Conservation (phyloP, 2,888 invertebrate species). For the Parapristionchus giblindavisi region DNA sequence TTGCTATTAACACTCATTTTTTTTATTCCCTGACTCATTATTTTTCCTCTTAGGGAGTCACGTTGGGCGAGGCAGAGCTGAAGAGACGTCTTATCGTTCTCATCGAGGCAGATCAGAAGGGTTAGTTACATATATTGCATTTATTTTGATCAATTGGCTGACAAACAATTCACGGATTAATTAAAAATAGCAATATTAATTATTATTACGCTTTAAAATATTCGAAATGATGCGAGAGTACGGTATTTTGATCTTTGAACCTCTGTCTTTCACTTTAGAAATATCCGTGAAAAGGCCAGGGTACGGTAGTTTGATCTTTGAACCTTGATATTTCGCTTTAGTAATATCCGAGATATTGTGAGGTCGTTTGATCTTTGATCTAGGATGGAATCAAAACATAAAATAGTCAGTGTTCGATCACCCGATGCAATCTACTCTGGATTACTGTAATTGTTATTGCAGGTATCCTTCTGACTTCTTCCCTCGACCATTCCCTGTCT, state of each 20-base stretch:
- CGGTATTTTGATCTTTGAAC: not conserved
- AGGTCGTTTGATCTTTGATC: too few relatives aligned
- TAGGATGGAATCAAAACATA: too few relatives aligned
- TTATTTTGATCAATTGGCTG: not conserved
- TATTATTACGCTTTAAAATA: too few relatives aligned
- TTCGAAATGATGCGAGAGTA: not conserved
- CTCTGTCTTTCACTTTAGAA: not conserved
- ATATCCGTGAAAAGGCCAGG: not conserved
- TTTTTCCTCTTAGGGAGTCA: not conserved
- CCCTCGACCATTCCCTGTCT: not conserved
- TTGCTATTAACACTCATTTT: not conserved
- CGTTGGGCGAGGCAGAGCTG: not conserved
- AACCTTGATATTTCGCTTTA: not conserved
- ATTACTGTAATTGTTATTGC: not conserved
- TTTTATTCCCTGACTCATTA: not conserved
- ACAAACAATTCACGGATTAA: too few relatives aligned
- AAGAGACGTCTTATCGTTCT: constrained; percentile 6
- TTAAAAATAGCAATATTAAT: too few relatives aligned
- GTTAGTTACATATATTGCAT: constrained; percentile 17
- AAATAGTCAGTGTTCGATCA: not conserved
- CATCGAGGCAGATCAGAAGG: constrained; percentile 21
- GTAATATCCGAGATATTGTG: not conserved
- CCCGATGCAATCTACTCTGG: not conserved
- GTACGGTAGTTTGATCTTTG: not conserved
- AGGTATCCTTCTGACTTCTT: not conserved